phyloP scores from a whole-genome alignment of 2,888 invertebrate genomes.

The Torymus aiolomorphi region DNA sequence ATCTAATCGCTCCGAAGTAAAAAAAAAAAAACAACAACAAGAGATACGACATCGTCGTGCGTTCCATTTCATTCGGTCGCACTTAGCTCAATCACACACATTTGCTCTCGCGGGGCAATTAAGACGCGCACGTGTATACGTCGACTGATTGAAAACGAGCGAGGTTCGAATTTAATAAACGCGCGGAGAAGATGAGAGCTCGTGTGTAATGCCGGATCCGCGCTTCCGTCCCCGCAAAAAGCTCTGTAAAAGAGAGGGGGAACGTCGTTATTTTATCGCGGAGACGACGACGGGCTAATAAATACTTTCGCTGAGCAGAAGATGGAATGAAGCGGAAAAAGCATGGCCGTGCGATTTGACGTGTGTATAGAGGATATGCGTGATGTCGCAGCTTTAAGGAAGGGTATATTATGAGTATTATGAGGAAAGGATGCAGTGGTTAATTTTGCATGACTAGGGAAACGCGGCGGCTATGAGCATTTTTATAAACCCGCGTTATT shows the following conservation, averaged over 20 bases:
- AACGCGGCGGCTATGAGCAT: too few species aligned
- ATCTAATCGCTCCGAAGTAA: not conserved
- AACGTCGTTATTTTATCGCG: constrained; percentile 2
- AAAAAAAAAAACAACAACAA: too few species aligned
- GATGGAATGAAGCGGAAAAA: too few species aligned
- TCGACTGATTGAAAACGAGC: constrained; percentile 14
- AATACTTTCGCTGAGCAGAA: not conserved
- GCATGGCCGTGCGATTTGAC: too few species aligned
- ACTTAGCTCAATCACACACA: constrained; percentile 22
- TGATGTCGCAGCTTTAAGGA: too few species aligned
- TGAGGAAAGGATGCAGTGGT: too few species aligned
- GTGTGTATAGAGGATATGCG: too few species aligned
- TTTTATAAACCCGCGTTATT: too few species aligned
- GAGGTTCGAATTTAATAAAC: constrained; percentile 20
- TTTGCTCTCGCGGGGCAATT: not conserved
- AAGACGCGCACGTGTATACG: not conserved
- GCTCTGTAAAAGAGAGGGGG: not conserved
- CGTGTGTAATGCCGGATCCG: constrained; percentile 15
- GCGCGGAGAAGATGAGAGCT: not conserved
- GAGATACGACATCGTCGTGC: too few species aligned
- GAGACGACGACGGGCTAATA: constrained; percentile 10
- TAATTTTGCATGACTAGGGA: too few species aligned
- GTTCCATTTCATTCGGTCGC: constrained; percentile 5
- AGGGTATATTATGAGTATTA: too few species aligned
- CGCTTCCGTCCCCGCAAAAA: constrained; percentile 16